phyloP scores from a whole-genome alignment of 2,888 invertebrate genomes.

The Strigamia crassipes region DNA sequence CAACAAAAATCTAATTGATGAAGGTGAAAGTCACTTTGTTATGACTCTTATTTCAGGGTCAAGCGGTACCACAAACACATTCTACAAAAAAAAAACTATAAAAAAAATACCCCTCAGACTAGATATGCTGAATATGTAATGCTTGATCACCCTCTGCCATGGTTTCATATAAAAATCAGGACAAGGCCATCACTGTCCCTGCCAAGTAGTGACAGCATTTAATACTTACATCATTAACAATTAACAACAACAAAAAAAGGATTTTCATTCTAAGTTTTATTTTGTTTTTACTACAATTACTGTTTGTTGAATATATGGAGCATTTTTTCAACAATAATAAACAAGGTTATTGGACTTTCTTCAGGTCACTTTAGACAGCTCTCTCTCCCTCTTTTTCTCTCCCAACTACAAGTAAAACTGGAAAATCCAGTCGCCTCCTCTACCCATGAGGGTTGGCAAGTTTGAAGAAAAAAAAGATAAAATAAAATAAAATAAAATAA shows the following conservation, averaged over 20 bases:
- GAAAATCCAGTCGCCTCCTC: background rate
- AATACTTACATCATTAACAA: background rate
- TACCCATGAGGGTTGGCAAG: background rate
- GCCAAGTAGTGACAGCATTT: background rate
- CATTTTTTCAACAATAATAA: background rate
- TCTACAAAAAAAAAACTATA: background rate
- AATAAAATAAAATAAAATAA: background rate
- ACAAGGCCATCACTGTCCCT: background rate
- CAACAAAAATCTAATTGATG: background rate
- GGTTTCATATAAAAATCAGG: background rate
- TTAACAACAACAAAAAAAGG: too few relatives aligned
- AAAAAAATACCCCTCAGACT: background rate
- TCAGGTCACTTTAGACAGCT: background rate
- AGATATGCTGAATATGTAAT: background rate
- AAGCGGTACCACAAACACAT: background rate
- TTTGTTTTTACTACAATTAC: background rate
- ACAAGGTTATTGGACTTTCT: background rate
- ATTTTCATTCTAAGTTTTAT: too few relatives aligned
- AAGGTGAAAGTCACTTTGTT: background rate
- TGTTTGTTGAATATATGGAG: background rate
- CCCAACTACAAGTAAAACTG: background rate
- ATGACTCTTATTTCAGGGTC: background rate
- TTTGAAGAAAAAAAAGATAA: background rate
- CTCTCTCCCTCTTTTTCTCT: background rate
- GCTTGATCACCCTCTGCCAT: background rate